Evolutionary conservation across 2,888 invertebrate species (phyloP).

Genomic region (Epistrophe grossulariae): DNA sequence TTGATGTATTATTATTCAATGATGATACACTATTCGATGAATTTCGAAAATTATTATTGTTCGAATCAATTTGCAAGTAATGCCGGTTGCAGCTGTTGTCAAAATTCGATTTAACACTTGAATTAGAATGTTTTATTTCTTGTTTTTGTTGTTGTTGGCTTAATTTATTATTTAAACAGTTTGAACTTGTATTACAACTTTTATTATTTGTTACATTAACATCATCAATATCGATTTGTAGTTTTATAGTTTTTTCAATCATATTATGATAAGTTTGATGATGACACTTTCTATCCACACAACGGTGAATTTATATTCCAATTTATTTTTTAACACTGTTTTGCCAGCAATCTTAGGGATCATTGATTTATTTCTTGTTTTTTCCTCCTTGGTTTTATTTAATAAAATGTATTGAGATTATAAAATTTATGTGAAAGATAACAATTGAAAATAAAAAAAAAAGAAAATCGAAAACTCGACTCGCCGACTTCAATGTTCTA

Average conservation of each 20-base stretch:
- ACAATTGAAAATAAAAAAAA: constrained; percentile 19
- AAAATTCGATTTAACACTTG: constrained; percentile 45
- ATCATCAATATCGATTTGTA: constrained; percentile 63
- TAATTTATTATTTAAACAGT: constrained; percentile 63
- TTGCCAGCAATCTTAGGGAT: constrained; percentile 10
- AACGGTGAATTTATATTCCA: constrained; percentile 22
- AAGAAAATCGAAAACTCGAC: constrained; percentile 61
- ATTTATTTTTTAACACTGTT: constrained; percentile 24
- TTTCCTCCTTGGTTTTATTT: background rate
- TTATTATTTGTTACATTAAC: constrained; percentile 53
- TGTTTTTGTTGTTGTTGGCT: constrained; percentile 12
- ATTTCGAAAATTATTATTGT: constrained; percentile 45
- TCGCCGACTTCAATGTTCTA: constrained; percentile 75
- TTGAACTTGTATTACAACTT: constrained; percentile 62
- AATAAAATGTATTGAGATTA: constrained; percentile 1
- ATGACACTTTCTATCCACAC: constrained; percentile 19
- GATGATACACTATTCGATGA: constrained; percentile 3
- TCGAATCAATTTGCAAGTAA: constrained; percentile 75
- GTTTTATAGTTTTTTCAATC: constrained; percentile 70
- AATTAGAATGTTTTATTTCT: constrained; percentile 21
- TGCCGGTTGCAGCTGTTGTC: constrained; percentile 67
- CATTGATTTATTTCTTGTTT: constrained; percentile 25
- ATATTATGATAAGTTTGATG: constrained; percentile 61
- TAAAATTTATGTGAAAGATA: background rate
- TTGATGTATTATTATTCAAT: constrained; percentile 23